These are phyloP conservation scores for Gari tellinella DNA, from an alignment of 2,888 invertebrate species.

Conservation along the genomic window DNA sequence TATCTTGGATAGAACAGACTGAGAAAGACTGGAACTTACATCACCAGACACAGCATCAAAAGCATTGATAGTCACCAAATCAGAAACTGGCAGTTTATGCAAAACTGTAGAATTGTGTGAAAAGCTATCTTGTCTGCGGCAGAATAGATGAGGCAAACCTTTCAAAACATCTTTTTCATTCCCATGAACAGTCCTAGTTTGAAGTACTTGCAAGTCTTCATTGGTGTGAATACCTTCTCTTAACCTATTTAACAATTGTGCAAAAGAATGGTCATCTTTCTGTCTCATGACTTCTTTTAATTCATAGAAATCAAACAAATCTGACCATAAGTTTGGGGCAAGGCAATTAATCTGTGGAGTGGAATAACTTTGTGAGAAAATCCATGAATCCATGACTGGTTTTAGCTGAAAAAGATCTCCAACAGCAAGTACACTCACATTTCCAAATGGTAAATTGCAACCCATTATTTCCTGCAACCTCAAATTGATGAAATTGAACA, in stretches of 20 bases:
- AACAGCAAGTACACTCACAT: slow-evolving; percentile 55
- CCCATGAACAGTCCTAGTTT: too few relatives aligned
- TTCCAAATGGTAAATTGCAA: slow-evolving; percentile 47
- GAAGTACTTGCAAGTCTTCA: too few relatives aligned
- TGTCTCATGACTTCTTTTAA: slow-evolving; percentile 59
- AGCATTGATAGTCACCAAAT: slow-evolving; percentile 25
- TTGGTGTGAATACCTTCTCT: too few relatives aligned
- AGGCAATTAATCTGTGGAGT: background rate
- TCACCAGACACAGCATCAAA: slow-evolving; percentile 51
- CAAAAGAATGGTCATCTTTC: slow-evolving; percentile 58
- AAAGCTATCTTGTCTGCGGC: slow-evolving; percentile 21
- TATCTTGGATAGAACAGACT: too few relatives aligned
- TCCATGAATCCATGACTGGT: slow-evolving; percentile 55
- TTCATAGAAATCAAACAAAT: slow-evolving; percentile 54
- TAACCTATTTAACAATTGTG: slow-evolving; percentile 55
- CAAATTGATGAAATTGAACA: slow-evolving; percentile 52
- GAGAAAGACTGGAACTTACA: too few relatives aligned
- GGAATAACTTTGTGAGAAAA: slow-evolving; percentile 54
- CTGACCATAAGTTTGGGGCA: slow-evolving; percentile 52
- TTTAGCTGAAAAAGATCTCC: slow-evolving; percentile 36
- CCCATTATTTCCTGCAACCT: slow-evolving; percentile 58
- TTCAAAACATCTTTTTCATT: too few relatives aligned
- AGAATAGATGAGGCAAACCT: slow-evolving; percentile 49
- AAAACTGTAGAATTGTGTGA: slow-evolving; percentile 33
- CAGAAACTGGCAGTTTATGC: slow-evolving; percentile 4